Percentiles rank a stretch among this genome's conserved stretches.
These are phyloP conservation scores for Phalanger gymnotis DNA, from an alignment of 2,797 vertebrate species.

Conservation along the genomic window DNA sequence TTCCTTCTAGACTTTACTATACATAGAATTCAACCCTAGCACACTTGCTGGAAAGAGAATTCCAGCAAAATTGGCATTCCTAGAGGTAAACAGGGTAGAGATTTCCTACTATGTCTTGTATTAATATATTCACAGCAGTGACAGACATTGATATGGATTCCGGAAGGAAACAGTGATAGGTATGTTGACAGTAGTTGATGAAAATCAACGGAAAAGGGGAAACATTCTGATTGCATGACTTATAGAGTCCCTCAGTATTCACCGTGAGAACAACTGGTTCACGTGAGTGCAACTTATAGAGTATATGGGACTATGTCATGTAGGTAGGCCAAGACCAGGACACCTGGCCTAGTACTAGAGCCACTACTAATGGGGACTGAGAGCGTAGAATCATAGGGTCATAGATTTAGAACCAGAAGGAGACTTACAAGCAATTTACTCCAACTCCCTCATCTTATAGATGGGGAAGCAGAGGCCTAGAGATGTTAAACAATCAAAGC, in stretches of 20 bases:
- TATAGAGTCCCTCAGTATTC: not conserved
- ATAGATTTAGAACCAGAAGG: not conserved
- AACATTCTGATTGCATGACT: rapidly evolving
- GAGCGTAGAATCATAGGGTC: not conserved
- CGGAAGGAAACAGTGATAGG: not conserved
- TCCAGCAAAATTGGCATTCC: not conserved
- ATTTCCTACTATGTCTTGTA: not conserved
- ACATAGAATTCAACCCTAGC: not conserved
- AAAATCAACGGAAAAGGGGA: constrained; percentile 50
- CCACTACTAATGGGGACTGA: not conserved
- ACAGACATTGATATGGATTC: not conserved
- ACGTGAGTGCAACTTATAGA: rapidly evolving
- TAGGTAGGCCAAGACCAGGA: not conserved
- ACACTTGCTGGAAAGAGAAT: not conserved
- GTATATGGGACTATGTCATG: not conserved
- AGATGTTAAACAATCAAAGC: not conserved
- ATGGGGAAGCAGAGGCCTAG: not conserved
- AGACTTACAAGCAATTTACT: not conserved
- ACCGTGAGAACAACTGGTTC: not conserved
- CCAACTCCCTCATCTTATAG: not conserved
- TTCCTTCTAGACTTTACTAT: not conserved
- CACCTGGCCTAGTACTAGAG: not conserved
- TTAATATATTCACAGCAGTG: constrained; percentile 11
- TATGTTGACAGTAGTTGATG: constrained; percentile 28
- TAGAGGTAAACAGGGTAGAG: not conserved